These are phyloP conservation scores for Prenolepis imparis DNA, from an alignment of 2,888 invertebrate species.

Conservation along the genomic window DNA sequence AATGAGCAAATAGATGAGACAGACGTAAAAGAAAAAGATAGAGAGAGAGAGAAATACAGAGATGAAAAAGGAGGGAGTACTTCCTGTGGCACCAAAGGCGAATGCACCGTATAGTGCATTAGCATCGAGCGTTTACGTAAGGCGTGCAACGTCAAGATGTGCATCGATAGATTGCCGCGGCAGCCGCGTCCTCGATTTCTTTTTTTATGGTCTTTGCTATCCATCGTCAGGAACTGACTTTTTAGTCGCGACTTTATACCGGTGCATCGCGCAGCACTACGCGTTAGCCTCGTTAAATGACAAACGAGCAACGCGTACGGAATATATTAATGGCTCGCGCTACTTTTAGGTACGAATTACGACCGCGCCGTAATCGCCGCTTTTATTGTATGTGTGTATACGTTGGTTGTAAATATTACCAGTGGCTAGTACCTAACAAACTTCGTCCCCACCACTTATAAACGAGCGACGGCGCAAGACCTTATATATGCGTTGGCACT, in stretches of 20 bases:
- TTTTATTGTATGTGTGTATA: constrained; percentile 11
- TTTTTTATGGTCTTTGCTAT: constrained; percentile 45
- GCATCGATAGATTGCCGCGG: constrained; percentile 37
- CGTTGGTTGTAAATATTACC: constrained; percentile 24
- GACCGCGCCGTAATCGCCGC: constrained; percentile 30
- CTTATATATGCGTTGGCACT: constrained; percentile 7
- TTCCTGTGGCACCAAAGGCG: constrained; percentile 57
- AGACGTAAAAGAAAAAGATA: not conserved
- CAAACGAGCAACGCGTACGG: constrained; percentile 39
- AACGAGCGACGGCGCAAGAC: not conserved
- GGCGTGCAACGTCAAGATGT: constrained; percentile 19
- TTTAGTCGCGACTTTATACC: constrained; percentile 29
- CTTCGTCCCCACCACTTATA: not conserved
- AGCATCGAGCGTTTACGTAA: constrained; percentile 66
- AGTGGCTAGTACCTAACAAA: constrained; percentile 1
- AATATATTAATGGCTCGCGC: constrained; percentile 47
- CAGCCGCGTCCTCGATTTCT: constrained; percentile 12
- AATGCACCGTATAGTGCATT: constrained; percentile 55
- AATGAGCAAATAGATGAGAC: constrained; percentile 21
- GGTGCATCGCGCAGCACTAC: not conserved
- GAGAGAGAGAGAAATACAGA: not conserved
- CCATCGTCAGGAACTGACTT: constrained; percentile 49
- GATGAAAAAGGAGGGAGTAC: constrained; percentile 35
- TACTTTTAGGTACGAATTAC: constrained; percentile 43
- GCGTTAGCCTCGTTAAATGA: constrained; percentile 54